Evolutionary conservation across 2,797 vertebrate genomes (phyloP), one percentile per base, ranked within the genome.

Genomic region (Geotrypetes seraphini): DNA sequence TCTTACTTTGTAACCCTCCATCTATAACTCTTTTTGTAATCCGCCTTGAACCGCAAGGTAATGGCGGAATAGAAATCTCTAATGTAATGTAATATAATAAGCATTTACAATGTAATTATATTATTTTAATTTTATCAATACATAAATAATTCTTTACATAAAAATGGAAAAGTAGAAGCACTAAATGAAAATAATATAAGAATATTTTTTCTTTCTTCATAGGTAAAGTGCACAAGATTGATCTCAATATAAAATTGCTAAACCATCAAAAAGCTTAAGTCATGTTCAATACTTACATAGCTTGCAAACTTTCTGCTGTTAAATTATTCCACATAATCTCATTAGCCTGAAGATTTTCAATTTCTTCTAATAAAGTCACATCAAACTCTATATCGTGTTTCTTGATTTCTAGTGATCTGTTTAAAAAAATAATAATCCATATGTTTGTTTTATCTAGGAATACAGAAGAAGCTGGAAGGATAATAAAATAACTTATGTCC

Each of bases 261-360:
- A 31, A 33, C 31, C 31, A 5, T 52, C 33, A 20, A 7, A 36
- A 47, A 56, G 4, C 7, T 31, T 6, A 3, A 31, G 32, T 33
- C 1, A 15, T 25, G 36, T 47, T 7, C 19, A 12, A 41, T 27
- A 83, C 90, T 91, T 77, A 97, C 92, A 76, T 89, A 50, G 73
- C 62, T 78, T 92, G 90, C 43, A 96, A 86, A 74, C 73, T 89
- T 55, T 96, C 92, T 14, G 88, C 91, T 3, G 91, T 98, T 69
- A 98, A 81, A 37, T 91, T 97, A 80, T 96, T 97, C 94, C 94
- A 97, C 62, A 94, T 85, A 42, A 98, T 95, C 50, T 98, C 92
- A 66, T 95, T 92, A 44, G 86, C 88, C 26, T 92, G 86, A 47
- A 97, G 81, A 54, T 85, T 91, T 67, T 97, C 94, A 1, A 85